A percentile compares a stretch with the other conserved stretches of the same genome.
These are phyloP conservation scores for Pipra filicauda DNA, from an alignment of 2,113 vertebrate genomes.

Conservation along the genomic window DNA sequence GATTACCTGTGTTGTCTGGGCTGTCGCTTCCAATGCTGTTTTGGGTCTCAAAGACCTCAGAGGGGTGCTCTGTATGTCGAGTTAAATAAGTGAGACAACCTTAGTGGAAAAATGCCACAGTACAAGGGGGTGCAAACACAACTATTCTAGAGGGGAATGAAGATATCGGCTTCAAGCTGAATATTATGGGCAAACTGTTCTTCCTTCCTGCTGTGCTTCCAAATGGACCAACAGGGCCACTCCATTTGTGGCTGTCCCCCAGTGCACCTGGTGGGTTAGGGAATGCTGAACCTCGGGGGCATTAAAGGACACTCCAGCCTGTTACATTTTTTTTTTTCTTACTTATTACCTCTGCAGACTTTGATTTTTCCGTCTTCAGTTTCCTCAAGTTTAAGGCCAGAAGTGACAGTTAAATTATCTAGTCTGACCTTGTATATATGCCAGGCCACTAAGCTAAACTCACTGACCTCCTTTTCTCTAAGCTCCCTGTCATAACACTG, in stretches of 20 bases:
- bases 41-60: conserved; percentile 77
- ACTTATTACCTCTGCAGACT: neutral
- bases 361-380: neutral
- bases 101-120: conserved; percentile 51
- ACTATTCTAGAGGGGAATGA: neutral
- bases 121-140: conserved; percentile 44
- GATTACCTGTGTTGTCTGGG: conserved; percentile 86
- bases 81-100: conserved; percentile 75
- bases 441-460: neutral
- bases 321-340: neutral
- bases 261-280: neutral
- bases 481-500: neutral
- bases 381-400: neutral
- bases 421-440: neutral
- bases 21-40: conserved; percentile 85
- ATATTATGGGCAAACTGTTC: neutral
- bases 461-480: neutral
- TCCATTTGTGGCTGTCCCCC: neutral
- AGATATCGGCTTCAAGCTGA: neutral
- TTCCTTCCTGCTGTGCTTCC: neutral
- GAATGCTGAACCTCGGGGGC: neutral
- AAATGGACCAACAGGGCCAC: neutral
- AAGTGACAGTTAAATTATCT: neutral
- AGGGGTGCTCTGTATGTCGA: conserved; percentile 80
- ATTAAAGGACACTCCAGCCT: neutral